Conservation (phyloP, 1,140 invertebrate genomes). For the Cotesia glomerata region DNA sequence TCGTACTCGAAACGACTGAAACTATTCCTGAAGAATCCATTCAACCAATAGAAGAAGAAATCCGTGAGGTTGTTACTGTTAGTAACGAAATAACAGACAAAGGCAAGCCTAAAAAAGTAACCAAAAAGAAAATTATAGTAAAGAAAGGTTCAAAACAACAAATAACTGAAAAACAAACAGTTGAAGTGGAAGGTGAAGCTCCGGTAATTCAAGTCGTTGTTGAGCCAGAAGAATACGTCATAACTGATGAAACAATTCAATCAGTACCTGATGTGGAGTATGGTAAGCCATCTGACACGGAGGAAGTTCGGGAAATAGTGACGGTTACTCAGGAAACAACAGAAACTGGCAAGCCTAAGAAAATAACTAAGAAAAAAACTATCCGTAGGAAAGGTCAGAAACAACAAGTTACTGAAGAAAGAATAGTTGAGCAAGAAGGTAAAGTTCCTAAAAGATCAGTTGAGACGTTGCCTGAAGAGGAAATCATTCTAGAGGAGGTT, state of each 20-base stretch:
- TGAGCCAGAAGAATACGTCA: conserved; percentile 13
- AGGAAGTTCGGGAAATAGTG: conserved; percentile 20
- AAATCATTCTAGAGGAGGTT: conserved; percentile 33
- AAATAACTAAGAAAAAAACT: conserved; percentile 38
- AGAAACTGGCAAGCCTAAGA: conserved; percentile 44
- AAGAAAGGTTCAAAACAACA: conserved; percentile 50
- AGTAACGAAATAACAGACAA: conserved; percentile 17
- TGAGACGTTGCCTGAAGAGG: conserved; percentile 34
- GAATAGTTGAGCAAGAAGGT: conserved; percentile 52
- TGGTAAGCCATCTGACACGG: conserved; percentile 14
- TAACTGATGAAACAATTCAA: conserved; percentile 8
- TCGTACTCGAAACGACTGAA: conserved; percentile 59
- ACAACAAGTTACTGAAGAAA: conserved; percentile 60
- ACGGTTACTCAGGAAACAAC: conserved; percentile 41
- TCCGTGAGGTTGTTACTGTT: conserved; percentile 40
- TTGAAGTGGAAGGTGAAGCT: conserved; percentile 57
- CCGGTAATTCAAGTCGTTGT: conserved; percentile 50
- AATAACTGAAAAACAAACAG: conserved; percentile 56
- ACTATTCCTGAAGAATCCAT: conserved; percentile 32
- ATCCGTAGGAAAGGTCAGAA: conserved; percentile 40
- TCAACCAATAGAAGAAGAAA: conserved; percentile 36
- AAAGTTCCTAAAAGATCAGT: conserved; percentile 38
- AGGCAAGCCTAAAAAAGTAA: conserved; percentile 37
- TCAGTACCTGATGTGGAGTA: conserved; percentile 11
- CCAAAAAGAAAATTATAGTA: conserved; percentile 45